Base-by-base conservation (phyloP, 2,797 vertebrate species). In the Gobionotothen gibberifrons region DNA sequence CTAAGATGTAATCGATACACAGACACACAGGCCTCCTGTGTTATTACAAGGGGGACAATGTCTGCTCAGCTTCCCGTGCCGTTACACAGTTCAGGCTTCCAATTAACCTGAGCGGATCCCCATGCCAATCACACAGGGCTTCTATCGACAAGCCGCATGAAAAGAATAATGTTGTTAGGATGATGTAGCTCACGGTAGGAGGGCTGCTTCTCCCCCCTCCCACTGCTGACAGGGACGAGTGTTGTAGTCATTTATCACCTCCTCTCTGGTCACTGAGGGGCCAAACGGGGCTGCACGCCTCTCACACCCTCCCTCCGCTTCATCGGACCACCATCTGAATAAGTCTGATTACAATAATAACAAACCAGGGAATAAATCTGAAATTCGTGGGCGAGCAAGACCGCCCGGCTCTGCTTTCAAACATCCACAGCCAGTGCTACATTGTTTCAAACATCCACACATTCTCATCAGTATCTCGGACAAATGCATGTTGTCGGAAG, bases 41-140 rank as follows among this genome's bases (percentile, higher is more conserved):
- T 94, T 94, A 93, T 95, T 93, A 91, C 91, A 93, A 92, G 90
- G 86, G 85, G 93, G 94, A 92, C 90, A 90, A 93, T 93, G 92
- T 94, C 89, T 92, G 90, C 90, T 93, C 88, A 90, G 94, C 89
- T 93, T 93, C 94, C 92, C 92, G 86, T 91, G 93, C 94, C 85
- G 93, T 95, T 95, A 93, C 93, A 95, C 94, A 95, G 94, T 95
- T 95, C 95, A 95, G 94, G 91, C 93, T 95, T 95, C 95, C 94
- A 95, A 95, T 95, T 95, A 95, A 95, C 95, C 95, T 94, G 94
- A 93, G 94, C 93, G 92, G 93, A 93, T 95, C 92, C 90, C 92
- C 93, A 93, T 91, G 94, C 94, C 94, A 95, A 94, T 95, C 94
- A 94, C 89, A 76, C 89, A 46, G 91, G 89, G 91, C 87, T 90